Conservation (phyloP, 1,140 invertebrate species). For the Bombus difficillimus region DNA sequence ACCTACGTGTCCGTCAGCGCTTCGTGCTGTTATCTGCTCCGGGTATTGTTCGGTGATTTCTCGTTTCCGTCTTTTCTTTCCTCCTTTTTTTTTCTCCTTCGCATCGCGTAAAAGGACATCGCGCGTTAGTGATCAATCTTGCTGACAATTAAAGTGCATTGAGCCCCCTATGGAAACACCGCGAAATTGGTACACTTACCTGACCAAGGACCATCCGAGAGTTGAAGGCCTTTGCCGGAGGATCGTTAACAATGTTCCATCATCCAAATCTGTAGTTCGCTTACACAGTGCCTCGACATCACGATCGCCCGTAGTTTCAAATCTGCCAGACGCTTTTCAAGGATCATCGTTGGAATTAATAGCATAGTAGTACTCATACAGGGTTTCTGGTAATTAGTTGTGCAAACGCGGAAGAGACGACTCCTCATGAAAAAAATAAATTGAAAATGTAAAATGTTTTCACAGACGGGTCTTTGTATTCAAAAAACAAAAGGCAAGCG, state of each 20-base stretch:
- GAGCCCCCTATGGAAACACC: constrained; percentile 3
- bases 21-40: constrained; percentile 64
- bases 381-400: neutral
- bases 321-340: neutral
- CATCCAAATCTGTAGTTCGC: neutral
- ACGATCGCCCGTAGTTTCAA: neutral
- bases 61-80: constrained; percentile 61
- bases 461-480: neutral
- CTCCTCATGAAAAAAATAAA: neutral
- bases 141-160: constrained; percentile 9
- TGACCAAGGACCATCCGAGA: constrained; percentile 19
- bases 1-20: constrained; percentile 61
- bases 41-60: constrained; percentile 65
- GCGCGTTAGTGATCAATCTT: constrained; percentile 18
- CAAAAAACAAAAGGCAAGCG: neutral
- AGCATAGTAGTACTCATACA: neutral
- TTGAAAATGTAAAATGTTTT: neutral
- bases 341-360: neutral
- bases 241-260: neutral
- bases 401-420: neutral
- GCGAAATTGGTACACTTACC: constrained; percentile 36
- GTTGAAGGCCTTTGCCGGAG: constrained; percentile 1
- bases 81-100: neutral
- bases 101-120: constrained; percentile 1
- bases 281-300: neutral